Conservation (phyloP, 2,113 vertebrate genomes). For the Laticauda colubrina region DNA sequence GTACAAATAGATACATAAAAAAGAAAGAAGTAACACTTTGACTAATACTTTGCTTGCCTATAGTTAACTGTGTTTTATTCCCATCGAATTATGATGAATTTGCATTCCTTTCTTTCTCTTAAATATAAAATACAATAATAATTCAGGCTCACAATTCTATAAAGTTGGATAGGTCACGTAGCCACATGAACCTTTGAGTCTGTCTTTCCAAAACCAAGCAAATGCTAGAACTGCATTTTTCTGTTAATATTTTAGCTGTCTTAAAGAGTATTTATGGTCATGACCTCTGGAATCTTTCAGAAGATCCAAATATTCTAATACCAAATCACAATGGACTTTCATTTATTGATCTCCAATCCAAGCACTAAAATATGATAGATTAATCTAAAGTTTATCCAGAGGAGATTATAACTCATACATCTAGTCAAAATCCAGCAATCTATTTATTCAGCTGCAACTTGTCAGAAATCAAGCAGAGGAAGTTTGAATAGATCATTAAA, state of each 20-base stretch:
- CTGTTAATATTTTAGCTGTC: background rate
- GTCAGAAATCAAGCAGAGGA: background rate
- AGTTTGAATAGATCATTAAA: background rate
- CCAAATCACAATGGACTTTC: background rate
- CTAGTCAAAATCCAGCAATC: background rate
- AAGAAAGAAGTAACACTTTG: background rate
- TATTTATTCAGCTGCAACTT: background rate
- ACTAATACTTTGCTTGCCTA: background rate
- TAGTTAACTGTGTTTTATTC: background rate
- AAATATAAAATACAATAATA: background rate
- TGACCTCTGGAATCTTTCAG: conserved; percentile 1
- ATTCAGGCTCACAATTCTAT: background rate
- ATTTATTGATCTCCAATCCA: conserved; percentile 12
- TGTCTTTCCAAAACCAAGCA: background rate
- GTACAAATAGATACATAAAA: background rate
- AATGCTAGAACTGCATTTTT: background rate
- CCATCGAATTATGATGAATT: background rate
- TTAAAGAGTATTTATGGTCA: conserved; percentile 15
- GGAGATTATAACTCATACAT: background rate
- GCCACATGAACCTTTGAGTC: background rate
- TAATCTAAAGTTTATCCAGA: conserved; percentile 14
- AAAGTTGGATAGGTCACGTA: background rate
- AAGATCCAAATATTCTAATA: background rate
- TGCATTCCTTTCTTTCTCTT: background rate
- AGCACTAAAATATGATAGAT: conserved; percentile 11